Conservation (phyloP, 2,888 invertebrate species). For the Pollenia amentaria region DNA sequence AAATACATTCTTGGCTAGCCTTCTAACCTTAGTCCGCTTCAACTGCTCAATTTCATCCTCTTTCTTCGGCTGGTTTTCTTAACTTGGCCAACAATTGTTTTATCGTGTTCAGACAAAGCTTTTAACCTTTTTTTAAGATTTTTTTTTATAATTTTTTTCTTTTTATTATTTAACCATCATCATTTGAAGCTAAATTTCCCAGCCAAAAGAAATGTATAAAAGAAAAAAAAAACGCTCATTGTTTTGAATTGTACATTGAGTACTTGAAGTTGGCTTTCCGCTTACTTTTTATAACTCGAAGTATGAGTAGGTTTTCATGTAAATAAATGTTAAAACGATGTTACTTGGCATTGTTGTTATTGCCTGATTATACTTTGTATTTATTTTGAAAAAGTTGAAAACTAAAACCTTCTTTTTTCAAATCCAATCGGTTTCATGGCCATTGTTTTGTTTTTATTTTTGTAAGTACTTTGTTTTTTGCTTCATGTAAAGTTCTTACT, state of each 20-base stretch:
- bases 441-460: constrained; percentile 24
- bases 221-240: constrained; percentile 38
- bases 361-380: constrained; percentile 36
- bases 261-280: constrained; percentile 3
- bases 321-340: constrained; percentile 65
- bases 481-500: constrained; percentile 22
- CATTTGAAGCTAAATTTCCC: constrained; percentile 47
- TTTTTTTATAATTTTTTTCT: constrained; percentile 10
- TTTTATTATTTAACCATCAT: constrained; percentile 48
- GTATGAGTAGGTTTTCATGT: constrained; percentile 48
- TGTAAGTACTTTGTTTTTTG: constrained; percentile 31
- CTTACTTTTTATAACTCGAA: background rate
- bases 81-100: constrained; percentile 62
- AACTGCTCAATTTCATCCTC: background rate
- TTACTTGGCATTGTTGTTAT: constrained; percentile 31
- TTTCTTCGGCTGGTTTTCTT: constrained; percentile 3
- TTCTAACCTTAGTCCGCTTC: constrained; percentile 32
- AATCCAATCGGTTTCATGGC: constrained; percentile 51
- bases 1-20: constrained; percentile 54
- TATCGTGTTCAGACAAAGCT: constrained; percentile 67
- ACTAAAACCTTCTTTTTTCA: constrained; percentile 35
- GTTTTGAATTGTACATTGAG: background rate
- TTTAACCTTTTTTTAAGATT: constrained; percentile 65
- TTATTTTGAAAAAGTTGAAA: constrained; percentile 25
- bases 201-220: constrained; percentile 40